phyloP scores from a whole-genome alignment of 2,113 vertebrate species.

The Sebastes schlegelii region DNA sequence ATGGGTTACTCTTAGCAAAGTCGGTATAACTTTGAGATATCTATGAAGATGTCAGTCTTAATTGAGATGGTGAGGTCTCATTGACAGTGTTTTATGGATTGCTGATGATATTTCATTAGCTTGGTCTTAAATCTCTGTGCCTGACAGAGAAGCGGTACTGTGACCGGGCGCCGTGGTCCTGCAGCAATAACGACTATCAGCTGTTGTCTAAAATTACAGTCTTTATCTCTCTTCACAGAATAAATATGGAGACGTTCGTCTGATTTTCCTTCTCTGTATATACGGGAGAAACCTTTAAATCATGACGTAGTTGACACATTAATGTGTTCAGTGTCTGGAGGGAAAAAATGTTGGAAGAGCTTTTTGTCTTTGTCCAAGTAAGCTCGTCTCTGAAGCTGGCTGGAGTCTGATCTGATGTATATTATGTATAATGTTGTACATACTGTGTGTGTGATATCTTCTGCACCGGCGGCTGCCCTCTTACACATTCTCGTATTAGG shows the following conservation, averaged over 20 bases:
- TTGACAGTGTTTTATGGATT: constrained; percentile 26
- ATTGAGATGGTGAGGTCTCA: background rate
- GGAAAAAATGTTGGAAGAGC: background rate
- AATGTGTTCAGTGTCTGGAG: constrained; percentile 12
- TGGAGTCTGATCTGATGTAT: constrained; percentile 39
- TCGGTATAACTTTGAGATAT: constrained; percentile 9
- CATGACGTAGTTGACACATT: background rate
- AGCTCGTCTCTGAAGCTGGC: constrained; percentile 25
- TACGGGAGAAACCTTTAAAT: constrained; percentile 7
- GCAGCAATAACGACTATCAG: background rate
- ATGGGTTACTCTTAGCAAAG: background rate
- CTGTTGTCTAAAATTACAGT: constrained; percentile 1
- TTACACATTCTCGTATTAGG: background rate
- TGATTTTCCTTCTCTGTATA: background rate
- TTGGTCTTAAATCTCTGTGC: constrained; percentile 25
- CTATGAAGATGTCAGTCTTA: constrained; percentile 18
- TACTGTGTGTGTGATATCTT: constrained; percentile 27
- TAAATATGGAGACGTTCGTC: background rate
- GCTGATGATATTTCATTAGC: constrained; percentile 29
- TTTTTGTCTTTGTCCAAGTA: constrained; percentile 21
- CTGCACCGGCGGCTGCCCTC: constrained; percentile 6
- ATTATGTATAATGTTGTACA: constrained; percentile 72
- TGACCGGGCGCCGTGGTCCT: background rate
- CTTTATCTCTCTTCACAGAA: constrained; percentile 13
- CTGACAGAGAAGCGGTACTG: constrained; percentile 16